Evolutionary conservation across 2,888 invertebrate species (phyloP).

Genomic region (Colostygia pectinataria): DNA sequence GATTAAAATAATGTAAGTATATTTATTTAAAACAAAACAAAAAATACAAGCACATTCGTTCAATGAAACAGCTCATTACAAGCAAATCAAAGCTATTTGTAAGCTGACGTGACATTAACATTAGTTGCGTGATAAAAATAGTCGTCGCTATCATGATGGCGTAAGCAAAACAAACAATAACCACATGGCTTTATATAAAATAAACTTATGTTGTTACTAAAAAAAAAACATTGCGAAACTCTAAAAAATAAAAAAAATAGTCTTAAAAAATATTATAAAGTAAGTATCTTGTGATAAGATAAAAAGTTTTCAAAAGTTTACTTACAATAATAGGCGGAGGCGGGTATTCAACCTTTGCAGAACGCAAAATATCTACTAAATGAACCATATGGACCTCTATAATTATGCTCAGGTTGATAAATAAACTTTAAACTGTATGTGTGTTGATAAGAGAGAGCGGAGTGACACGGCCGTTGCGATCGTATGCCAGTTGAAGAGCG

Average conservation of each 20-base stretch:
- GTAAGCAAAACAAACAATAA: conserved; percentile 36
- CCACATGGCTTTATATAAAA: conserved; percentile 13
- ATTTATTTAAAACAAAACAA: not conserved
- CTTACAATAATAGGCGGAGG: conserved; percentile 89
- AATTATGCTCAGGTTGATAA: conserved; percentile 64
- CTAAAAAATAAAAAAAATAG: conserved; percentile 40
- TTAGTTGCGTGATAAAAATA: conserved; percentile 3
- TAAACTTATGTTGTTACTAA: not conserved
- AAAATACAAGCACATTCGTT: too few relatives aligned
- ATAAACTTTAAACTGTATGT: conserved; percentile 53
- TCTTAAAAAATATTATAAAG: conserved; percentile 29
- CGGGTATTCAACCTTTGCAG: conserved; percentile 90
- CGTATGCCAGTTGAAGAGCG: conserved; percentile 46
- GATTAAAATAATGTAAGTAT: too few relatives aligned
- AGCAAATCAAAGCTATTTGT: not conserved
- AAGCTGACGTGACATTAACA: not conserved
- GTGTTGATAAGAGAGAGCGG: conserved; percentile 54
- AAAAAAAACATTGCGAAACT: not conserved
- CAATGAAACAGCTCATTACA: too few relatives aligned
- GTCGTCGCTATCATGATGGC: conserved; percentile 1
- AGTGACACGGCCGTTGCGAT: conserved; percentile 61
- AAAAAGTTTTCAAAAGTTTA: conserved; percentile 62
- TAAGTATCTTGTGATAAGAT: conserved; percentile 29
- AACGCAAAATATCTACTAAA: conserved; percentile 90
- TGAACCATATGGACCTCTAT: conserved; percentile 90